These are phyloP conservation scores for Xenus cinereus DNA, from an alignment of 2,113 vertebrate species.

Conservation along the genomic window DNA sequence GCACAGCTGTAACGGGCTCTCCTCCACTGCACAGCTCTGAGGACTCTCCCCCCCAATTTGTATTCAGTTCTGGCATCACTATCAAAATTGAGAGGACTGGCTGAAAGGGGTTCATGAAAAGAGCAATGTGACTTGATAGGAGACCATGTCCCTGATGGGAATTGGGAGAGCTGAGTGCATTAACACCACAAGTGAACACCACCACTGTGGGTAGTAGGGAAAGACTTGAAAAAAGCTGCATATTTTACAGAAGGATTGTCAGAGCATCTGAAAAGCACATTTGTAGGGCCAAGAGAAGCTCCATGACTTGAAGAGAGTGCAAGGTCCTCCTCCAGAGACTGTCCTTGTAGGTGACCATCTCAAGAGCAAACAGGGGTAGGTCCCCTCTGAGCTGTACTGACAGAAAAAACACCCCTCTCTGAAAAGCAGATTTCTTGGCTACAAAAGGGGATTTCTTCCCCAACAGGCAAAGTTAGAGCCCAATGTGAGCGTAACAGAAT, in stretches of 20 bases:
- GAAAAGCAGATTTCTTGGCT: neutral
- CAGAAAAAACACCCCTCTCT: neutral
- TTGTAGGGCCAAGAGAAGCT: neutral
- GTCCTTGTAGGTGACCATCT: neutral
- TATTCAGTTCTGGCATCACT: neutral
- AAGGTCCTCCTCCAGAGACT: neutral
- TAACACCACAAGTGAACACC: neutral
- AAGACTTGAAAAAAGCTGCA: neutral
- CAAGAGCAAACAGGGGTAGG: neutral
- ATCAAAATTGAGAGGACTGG: neutral
- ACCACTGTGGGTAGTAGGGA: neutral
- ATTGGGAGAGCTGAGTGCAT: neutral
- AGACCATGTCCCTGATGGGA: neutral
- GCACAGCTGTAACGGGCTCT: neutral
- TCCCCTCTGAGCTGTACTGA: neutral
- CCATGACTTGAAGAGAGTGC: neutral
- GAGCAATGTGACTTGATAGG: neutral
- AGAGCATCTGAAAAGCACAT: neutral
- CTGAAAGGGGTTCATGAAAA: neutral
- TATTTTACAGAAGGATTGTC: neutral
- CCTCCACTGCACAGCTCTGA: neutral
- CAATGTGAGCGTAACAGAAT: neutral
- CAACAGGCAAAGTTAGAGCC: neutral
- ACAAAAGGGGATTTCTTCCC: neutral
- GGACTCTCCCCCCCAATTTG: neutral